Conservation (phyloP, 2,113 vertebrate genomes). For the Pao palembangensis region DNA sequence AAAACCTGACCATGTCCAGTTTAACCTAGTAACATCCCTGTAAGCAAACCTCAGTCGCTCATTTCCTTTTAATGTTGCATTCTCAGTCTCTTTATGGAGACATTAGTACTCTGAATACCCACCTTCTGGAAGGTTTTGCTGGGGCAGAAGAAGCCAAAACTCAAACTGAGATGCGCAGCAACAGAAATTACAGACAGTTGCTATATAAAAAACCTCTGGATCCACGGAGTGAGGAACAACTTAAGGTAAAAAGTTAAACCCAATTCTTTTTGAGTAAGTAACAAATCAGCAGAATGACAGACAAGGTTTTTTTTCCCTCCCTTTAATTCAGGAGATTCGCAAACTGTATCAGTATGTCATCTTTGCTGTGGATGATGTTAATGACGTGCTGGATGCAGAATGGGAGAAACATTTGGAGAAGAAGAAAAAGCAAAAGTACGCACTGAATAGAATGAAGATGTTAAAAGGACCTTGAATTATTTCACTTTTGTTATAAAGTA, state of each 20-base stretch:
- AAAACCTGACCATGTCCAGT: not conserved
- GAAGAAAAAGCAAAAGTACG: slow-evolving; percentile 86
- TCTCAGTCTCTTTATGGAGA: slow-evolving; percentile 89
- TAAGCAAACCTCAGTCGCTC: too few species aligned
- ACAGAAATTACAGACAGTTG: slow-evolving; percentile 83
- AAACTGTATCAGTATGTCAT: slow-evolving; percentile 90
- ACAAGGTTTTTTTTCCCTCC: not conserved
- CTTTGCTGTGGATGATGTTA: slow-evolving; percentile 93
- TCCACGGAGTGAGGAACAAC: slow-evolving; percentile 88
- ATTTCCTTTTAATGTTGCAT: not conserved
- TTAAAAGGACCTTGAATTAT: not conserved
- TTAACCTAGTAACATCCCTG: too few species aligned
- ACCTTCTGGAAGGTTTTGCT: slow-evolving; percentile 89
- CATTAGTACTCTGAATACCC: slow-evolving; percentile 87
- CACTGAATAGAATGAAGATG: not conserved
- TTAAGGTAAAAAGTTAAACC: slow-evolving; percentile 81
- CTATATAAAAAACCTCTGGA: slow-evolving; percentile 93
- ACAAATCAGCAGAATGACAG: not conserved
- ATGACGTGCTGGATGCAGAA: slow-evolving; percentile 89
- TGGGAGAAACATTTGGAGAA: slow-evolving; percentile 93
- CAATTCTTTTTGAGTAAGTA: too few species aligned
- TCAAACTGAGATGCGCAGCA: slow-evolving; percentile 79
- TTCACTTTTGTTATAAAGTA: not conserved
- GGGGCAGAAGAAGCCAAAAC: slow-evolving; percentile 86
- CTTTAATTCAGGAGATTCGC: slow-evolving; percentile 83